Conservation (phyloP, 2,888 invertebrate species). For the Glaucopsyche alexis region DNA sequence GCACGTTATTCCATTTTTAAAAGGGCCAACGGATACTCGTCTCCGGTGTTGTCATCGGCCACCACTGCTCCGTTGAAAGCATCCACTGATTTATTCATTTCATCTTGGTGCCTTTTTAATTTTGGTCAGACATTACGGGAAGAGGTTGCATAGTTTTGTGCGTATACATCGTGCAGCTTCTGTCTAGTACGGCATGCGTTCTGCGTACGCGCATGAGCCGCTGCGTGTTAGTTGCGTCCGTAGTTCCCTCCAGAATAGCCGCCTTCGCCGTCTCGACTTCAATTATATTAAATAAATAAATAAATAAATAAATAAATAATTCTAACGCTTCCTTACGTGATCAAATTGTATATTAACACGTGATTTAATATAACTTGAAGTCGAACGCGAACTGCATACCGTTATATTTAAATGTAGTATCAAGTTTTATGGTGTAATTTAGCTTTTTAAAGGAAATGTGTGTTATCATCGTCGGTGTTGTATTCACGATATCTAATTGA, state of each 20-base stretch:
- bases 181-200: slow-evolving; percentile 59
- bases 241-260: slow-evolving; percentile 73
- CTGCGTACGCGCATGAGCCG: slow-evolving; percentile 61
- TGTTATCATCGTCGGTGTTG: slow-evolving; percentile 27
- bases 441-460: slow-evolving; percentile 13
- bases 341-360: neutral
- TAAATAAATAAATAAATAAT: too few relatives aligned
- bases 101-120: slow-evolving; percentile 59
- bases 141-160: slow-evolving; percentile 62
- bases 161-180: slow-evolving; percentile 45
- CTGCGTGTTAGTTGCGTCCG: slow-evolving; percentile 70
- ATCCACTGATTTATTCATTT: slow-evolving; percentile 54
- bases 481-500: slow-evolving; percentile 35
- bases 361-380: slow-evolving; percentile 2
- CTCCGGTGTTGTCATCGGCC: slow-evolving; percentile 72
- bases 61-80: slow-evolving; percentile 52
- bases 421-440: slow-evolving; percentile 24
- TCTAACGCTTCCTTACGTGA: neutral
- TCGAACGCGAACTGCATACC: neutral
- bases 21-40: slow-evolving; percentile 67
- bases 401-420: slow-evolving; percentile 27
- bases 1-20: slow-evolving; percentile 69
- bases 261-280: slow-evolving; percentile 45
- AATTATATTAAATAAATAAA: too few relatives aligned
- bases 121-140: slow-evolving; percentile 67